Base-by-base conservation (phyloP, 92 coral and sea anemone species). In the Paramuricea clavata region DNA sequence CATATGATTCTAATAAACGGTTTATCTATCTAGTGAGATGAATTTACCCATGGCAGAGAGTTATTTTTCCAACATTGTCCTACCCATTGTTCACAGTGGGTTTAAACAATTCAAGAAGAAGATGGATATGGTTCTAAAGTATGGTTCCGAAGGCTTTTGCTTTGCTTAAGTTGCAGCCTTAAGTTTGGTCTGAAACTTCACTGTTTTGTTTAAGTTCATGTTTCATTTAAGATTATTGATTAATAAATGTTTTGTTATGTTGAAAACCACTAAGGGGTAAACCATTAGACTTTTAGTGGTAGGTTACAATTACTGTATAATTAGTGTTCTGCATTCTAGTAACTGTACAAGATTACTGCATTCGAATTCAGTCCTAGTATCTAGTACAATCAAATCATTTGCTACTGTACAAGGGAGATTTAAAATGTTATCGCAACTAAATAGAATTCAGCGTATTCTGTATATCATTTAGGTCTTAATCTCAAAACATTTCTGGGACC, bases 11-110 rank as follows among this genome's bases (percentile, higher is more conserved):
- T n/a, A n/a, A n/a, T n/a, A n/a, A n/a, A n/a, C n/a, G n/a, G n/a
- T n/a, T n/a, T n/a, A n/a, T n/a, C n/a, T n/a, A n/a, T n/a, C n/a
- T n/a, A n/a, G n/a, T n/a, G n/a, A n/a, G n/a, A n/a, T n/a, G n/a
- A n/a, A n/a, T n/a, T n/a, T 72, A 27, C 78, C 56, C 28, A 72
- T 72, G 78, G 78, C 78, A 36, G 78, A 69, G 75, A 72, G 78
- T 72, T 72, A 54, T 27, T 72, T 72, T 27, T 72, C 30, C 19
- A 72, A 72, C 57, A 36, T 72, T 25, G 34, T 27, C 28, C 52
- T 72, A 41, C 78, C 78, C 34, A 41, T 72, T 39, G 78, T 34
- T 27, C 78, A 72, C 78, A 36, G 28, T 34, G 10, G 2, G 78
- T 72, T 72, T 72, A 54, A 72, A 25, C 52, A 39, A 34, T 72